Evolutionary conservation across 2,797 vertebrate genomes (phyloP), one percentile per base, ranked within the genome.

Genomic region (Phylloscopus collybita): DNA sequence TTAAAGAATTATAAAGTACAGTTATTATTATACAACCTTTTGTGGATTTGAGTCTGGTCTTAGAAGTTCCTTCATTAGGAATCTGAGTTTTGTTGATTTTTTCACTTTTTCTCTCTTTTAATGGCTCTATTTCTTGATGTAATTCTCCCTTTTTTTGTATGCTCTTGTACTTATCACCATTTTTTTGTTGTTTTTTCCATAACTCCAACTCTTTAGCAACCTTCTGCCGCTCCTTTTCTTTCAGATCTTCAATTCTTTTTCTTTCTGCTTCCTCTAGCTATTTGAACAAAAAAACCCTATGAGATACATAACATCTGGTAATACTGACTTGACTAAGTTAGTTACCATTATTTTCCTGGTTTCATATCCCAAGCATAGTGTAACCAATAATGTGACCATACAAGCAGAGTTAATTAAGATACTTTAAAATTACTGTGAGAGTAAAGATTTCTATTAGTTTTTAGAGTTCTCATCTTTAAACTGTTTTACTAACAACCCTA

Each of bases 261-360:
- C 98, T 98, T 96, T 98, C 98, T 65, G 98, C 97, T 79, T 98
- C 97, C 96, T 99, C 99, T 40, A 99, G 98, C 99, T 99, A 88
- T 96, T 94, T 88, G 57, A 96, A 87, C 5, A 51, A 79, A 44
- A 88, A 42, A 96, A 45, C 5, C 14, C 45, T 49, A 8, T 91
- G 50, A 94, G 59, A 64, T 14, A 78, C 20, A 9, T 23, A 69
- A 69, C 14, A 49, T 26, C 49, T 61, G 54, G 32, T 49, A 88
- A 92, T 16, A 59, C 22, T 45, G 38, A 61, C 29, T 47, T 16
- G 26, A 50, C 14, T 50, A 25, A 51, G 12, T 53, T 57, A 50
- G 11, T 36, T 25, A 73, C 26, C 20, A 17, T 70, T 80, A 44
- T 74, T 81, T 85, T 84, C 38, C 44, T 36, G 87, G 15, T 73